Percentiles rank a stretch among this genome's conserved stretches.
phyloP scores from a whole-genome alignment of 2,113 vertebrate genomes.

The Pelmatolapia mariae region DNA sequence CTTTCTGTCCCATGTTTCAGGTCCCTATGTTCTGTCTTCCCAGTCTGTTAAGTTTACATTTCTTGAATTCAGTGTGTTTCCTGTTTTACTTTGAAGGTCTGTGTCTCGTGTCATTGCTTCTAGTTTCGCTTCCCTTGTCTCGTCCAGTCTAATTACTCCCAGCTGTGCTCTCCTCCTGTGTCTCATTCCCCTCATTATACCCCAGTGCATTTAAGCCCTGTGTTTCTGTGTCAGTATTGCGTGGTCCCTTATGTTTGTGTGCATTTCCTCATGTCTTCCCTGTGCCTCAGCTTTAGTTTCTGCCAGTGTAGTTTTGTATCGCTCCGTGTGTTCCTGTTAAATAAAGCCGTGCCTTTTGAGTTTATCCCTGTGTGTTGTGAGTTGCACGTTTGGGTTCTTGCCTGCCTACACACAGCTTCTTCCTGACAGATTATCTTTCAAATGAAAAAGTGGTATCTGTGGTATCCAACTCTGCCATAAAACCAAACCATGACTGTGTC shows the following conservation, averaged over 20 bases:
- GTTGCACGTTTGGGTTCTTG: background rate
- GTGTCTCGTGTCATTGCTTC: background rate
- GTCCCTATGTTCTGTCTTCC: background rate
- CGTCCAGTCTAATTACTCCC: background rate
- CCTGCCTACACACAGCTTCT: background rate
- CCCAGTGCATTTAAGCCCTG: background rate
- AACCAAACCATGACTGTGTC: background rate
- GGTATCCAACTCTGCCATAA: background rate
- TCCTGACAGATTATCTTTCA: background rate
- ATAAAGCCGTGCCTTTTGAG: background rate
- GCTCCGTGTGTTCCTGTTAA: background rate
- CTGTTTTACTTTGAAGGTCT: background rate
- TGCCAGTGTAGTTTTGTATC: fast-evolving
- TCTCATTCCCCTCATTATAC: background rate
- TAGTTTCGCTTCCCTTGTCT: background rate
- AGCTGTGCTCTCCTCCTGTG: background rate
- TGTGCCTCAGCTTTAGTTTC: background rate
- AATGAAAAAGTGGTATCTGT: background rate
- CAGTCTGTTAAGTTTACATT: background rate
- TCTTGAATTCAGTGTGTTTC: background rate
- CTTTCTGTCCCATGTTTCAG: background rate
- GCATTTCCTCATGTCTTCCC: fast-evolving
- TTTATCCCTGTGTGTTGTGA: background rate
- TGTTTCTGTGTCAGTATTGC: background rate
- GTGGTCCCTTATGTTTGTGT: background rate